Conservation (phyloP, 2,797 vertebrate genomes). For the Galaxias olidus region DNA sequence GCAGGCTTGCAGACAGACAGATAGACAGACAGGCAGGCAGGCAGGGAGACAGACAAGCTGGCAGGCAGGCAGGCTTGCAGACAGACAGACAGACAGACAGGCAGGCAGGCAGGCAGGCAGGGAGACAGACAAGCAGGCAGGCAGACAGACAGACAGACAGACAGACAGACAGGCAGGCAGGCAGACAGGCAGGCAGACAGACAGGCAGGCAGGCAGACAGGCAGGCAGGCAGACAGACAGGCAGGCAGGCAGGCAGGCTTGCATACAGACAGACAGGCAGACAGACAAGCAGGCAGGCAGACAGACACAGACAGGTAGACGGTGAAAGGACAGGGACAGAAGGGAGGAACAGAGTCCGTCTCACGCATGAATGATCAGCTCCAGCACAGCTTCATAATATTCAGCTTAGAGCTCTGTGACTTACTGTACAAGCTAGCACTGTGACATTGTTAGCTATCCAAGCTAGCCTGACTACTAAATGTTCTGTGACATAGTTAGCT, state of each 20-base stretch:
- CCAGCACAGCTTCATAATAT: conserved; percentile 34
- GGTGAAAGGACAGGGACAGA: neutral
- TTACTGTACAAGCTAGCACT: no score
- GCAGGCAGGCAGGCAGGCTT: no score
- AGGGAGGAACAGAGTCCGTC: conserved; percentile 2
- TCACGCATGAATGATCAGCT: conserved; percentile 34
- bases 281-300: neutral
- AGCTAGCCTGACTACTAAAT: no score
- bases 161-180: conserved; percentile 2
- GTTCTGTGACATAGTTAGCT: no score
- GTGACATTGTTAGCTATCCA: no score
- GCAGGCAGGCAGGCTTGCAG: no score
- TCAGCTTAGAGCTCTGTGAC: neutral
- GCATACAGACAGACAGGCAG: neutral
- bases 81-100: neutral
- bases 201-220: neutral
- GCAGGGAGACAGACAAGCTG: neutral
- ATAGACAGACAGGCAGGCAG: neutral
- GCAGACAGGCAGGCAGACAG: neutral
- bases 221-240: neutral
- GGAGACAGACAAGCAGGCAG: conserved; percentile 19
- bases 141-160: conserved; percentile 3
- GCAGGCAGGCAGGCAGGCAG: neutral
- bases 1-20: neutral
- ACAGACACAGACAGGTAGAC: no score